Evolutionary conservation across 1,140 invertebrate species (phyloP), one percentile per base, ranked within the genome.

Genomic region (Philopotamus ludificatus): DNA sequence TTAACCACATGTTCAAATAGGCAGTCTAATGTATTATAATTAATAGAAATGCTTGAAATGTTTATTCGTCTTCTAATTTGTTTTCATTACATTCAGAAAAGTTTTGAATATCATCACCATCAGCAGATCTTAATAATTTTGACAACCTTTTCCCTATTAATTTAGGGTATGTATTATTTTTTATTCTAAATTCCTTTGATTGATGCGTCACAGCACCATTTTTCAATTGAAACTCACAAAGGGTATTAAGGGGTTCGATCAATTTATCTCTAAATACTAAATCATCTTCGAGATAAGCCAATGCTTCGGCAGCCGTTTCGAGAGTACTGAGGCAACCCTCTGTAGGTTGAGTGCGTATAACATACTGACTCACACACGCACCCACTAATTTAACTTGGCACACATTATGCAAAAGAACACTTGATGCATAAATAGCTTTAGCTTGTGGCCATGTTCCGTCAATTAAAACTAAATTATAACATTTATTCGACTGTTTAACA

Each of bases 391-490:
- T 93, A 1, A 94, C 89, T 73, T 90, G 87, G 68, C 80, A 84
- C 44, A 92, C 73, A 49, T 76, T 78, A 71, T 86, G 85, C 41
- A 92, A 74, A 25, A 83, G 77, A n/a, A 85, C 82, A 75, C 87
- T 90, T 44, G 87, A 85, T 39, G 89, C 84, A 77, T 89, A 92
- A 61, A 92, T 92, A 12, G 88, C 88, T 80, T 93, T 94, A 9
- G 94, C 93, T 82, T 97, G 94, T 15, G 91, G 87, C 94, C 94
- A 97, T 26, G 94, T 97, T 23, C 94, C 94, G 85, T 97, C 94
- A 67, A 97, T 85, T 51, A 97, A 77, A 42, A 97, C 80, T 39
- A 97, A 79, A 77, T 93, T 95, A 72, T 92, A 94, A 72, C 74
- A 76, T 66, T 65, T 69, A 71, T 70, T 73, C 66, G 74, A 73